Base-by-base conservation (phyloP, 1,140 invertebrate species). In the Lepidotrigona ventralis region DNA sequence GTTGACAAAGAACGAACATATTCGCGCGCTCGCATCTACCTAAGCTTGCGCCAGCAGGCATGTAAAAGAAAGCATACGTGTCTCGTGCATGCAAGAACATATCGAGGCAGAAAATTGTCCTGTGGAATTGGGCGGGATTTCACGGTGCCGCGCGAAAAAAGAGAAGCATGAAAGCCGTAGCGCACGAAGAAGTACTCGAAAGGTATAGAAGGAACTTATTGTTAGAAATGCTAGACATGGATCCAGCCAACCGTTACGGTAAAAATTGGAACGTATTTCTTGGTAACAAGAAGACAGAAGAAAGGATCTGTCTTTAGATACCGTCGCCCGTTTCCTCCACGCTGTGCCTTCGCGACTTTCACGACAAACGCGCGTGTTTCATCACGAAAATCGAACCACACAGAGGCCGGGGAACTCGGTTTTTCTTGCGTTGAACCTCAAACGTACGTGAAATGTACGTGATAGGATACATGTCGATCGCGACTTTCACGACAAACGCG, bases 61-160 rank as follows among this genome's bases (percentile, higher is more conserved):
- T 39, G 29, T 51, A 54, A 79, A 70, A 68, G 63, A n/a, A 77
- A 84, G 84, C 68, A 73, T 81, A 84, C 78, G 77, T 84, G 77
- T 54, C 64, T 58, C 29, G 78, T 75, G 69, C 73, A 79, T 73
- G 76, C 77, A 23, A 78, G 39, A 83, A 86, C 86, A 89, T 89
- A 87, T 88, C 79, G 79, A 83, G 81, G 79, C 68, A 68, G 87
- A 88, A 89, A 89, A 89, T 83, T 88, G 85, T 83, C 74, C 75
- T 53, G 51, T 39, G 71, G 71, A 74, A 86, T 89, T 83, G 87
- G 64, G 66, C 74, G 80, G 51, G 80, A 85, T 85, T 89, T 87
- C 71, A 81, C 63, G 66, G 73, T 74, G 60, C 29, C 51, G 69
- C 17, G 23, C 58, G 70, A 79, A n/a, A 76, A n/a, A 76, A 63